Evolutionary conservation across 2,113 vertebrate genomes (phyloP), one percentile per base, ranked within the genome.

Genomic region (Carassius auratus): DNA sequence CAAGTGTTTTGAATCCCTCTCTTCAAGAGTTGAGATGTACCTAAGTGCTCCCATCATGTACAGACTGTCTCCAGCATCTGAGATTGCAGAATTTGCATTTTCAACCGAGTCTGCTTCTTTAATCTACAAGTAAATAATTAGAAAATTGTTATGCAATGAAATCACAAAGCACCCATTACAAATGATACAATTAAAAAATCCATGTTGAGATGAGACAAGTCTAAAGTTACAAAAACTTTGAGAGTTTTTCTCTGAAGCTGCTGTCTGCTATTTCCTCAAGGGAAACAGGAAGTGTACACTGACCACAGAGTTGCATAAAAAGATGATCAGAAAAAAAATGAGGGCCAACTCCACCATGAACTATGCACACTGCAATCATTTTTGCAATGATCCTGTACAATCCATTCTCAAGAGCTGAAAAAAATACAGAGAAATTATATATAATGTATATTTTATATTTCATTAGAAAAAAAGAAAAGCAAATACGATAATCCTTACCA

Each of bases 301-400:
- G 55, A 8, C 50, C 50, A 78, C 30, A 78, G 5, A 78, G 76
- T 57, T 78, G 76, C 48, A 57, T 52, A 57, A 78, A 78, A 3
- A 78, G 76, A 78, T 17, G 52, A 36, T 57, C 50, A 59, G 76
- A 84, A 74, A 84, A 84, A 36, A 84, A 84, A 52, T 38, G 64
- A 21, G 81, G 81, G 9, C 68, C 81, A 71, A 84, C 66, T 33
- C 81, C 81, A 30, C 81, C 68, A 74, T 84, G 68, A 59, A 69
- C 12, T 55, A 84, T 52, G 68, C 82, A 45, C 7, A 84, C 82
- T 14, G 81, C 23, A 69, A 84, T 74, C 69, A 84, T 84, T 69
- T 55, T 71, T 4, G 45, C 82, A 69, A 84, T 71, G 6, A 12
- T 23, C 52, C 3, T 59, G 9, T 84, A 73, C 82, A 71, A 38